Evolutionary conservation across 2,888 invertebrate genomes (phyloP).

Genomic region (Ramazzottius varieornatus): DNA sequence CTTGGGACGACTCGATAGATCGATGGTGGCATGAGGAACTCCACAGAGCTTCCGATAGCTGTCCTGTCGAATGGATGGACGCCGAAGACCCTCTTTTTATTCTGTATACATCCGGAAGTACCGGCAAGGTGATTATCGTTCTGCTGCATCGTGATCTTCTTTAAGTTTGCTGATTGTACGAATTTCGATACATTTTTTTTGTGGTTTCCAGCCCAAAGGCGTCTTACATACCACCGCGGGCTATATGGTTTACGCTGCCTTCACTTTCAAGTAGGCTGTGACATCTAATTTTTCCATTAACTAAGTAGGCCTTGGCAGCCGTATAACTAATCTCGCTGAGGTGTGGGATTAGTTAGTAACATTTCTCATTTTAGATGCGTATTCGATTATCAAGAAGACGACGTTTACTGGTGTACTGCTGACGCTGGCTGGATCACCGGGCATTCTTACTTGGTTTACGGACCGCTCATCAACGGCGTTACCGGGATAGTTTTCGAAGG

Average conservation of each 20-base stretch:
- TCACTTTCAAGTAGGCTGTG: constrained; percentile 72
- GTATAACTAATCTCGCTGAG: background rate
- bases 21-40: constrained; percentile 70
- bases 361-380: constrained; percentile 6
- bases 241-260: constrained; percentile 69
- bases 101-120: constrained; percentile 84
- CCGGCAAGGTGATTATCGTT: no score
- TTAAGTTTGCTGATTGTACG: no score
- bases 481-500: constrained; percentile 45
- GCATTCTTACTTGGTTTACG: constrained; percentile 43
- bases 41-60: constrained; percentile 43
- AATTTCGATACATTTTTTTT: no score
- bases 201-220: constrained; percentile 91
- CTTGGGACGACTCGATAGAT: constrained; percentile 34
- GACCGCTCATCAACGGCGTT: constrained; percentile 70
- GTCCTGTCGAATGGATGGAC: constrained; percentile 78
- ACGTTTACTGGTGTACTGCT: constrained; percentile 26
- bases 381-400: constrained; percentile 13
- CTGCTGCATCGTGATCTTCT: no score
- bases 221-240: constrained; percentile 83
- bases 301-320: background rate
- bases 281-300: constrained; percentile 28
- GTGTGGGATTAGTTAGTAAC: background rate
- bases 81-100: constrained; percentile 92
- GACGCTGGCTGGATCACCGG: constrained; percentile 31